Evolutionary conservation across 2,888 invertebrate species (phyloP).

Genomic region (Napeogenes sylphis): DNA sequence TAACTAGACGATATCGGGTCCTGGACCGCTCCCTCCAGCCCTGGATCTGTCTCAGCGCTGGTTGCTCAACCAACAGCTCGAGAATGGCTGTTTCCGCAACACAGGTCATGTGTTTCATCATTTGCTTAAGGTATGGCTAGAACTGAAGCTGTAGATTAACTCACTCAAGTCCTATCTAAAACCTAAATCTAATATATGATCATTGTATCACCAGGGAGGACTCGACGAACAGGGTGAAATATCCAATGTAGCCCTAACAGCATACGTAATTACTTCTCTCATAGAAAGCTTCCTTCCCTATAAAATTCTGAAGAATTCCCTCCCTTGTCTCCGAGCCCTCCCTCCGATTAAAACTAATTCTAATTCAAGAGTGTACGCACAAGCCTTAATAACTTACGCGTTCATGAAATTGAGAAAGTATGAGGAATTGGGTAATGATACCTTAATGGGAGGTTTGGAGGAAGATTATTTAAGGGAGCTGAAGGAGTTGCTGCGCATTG

Average conservation of each 20-base stretch:
- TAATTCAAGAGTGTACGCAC: conserved; percentile 51
- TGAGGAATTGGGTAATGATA: conserved; percentile 50
- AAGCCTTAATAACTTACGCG: conserved; percentile 55
- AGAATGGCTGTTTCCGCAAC: conserved; percentile 86
- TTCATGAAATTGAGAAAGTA: conserved; percentile 48
- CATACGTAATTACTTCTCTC: conserved; percentile 82
- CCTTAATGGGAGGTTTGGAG: conserved; percentile 41
- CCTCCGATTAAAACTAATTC: conserved; percentile 48
- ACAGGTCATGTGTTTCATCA: conserved; percentile 83
- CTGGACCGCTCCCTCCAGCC: conserved; percentile 45
- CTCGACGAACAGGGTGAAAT: conserved; percentile 68
- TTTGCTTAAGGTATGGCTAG: conserved; percentile 64
- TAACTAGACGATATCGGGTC: conserved; percentile 50
- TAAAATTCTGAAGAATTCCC: conserved; percentile 73
- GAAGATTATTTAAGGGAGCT: conserved; percentile 50
- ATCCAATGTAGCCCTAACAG: conserved; percentile 81
- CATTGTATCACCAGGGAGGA: conserved; percentile 63
- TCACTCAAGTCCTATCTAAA: too few relatives aligned
- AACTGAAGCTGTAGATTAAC: too few relatives aligned
- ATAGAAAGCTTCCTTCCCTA: conserved; percentile 76
- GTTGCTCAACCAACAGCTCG: conserved; percentile 82
- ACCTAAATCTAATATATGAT: too few relatives aligned
- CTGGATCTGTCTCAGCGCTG: conserved; percentile 68
- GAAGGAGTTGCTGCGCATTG: conserved; percentile 52
- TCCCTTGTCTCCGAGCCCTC: conserved; percentile 77